phyloP scores from a whole-genome alignment of 2,888 invertebrate genomes.

The Habrosyne pyritoides region DNA sequence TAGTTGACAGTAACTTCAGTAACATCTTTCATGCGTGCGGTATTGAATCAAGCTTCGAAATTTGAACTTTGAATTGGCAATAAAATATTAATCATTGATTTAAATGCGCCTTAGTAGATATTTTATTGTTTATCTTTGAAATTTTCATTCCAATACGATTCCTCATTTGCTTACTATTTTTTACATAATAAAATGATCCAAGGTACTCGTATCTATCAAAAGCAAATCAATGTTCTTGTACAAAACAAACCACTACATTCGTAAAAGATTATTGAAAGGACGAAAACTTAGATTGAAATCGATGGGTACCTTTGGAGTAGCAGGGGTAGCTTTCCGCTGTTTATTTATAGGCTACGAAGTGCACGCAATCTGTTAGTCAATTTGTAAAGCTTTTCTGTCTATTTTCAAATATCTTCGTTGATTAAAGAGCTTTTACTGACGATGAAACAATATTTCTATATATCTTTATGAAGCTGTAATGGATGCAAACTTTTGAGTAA shows the following conservation, averaged over 20 bases:
- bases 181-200: too few species aligned
- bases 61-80: too few species aligned
- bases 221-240: slow-evolving; percentile 16
- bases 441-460: background rate
- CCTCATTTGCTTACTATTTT: too few species aligned
- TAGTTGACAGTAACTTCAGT: too few species aligned
- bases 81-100: too few species aligned
- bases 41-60: too few species aligned
- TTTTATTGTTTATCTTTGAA: too few species aligned
- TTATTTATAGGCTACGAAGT: slow-evolving; percentile 12
- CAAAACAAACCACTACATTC: slow-evolving; percentile 26
- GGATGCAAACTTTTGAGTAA: too few species aligned
- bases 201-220: too few species aligned
- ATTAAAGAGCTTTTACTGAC: background rate
- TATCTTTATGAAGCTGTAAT: background rate
- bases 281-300: slow-evolving; percentile 13
- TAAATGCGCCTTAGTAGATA: too few species aligned
- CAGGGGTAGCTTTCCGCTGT: slow-evolving; percentile 8
- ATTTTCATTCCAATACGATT: too few species aligned
- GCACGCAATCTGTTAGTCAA: slow-evolving; percentile 31
- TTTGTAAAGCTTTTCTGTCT: slow-evolving; percentile 18
- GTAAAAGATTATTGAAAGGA: slow-evolving; percentile 22
- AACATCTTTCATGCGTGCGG: too few species aligned
- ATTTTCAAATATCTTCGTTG: slow-evolving; percentile 6
- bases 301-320: background rate